Conservation (phyloP, 2,797 vertebrate genomes). For the Podargus strigoides region DNA sequence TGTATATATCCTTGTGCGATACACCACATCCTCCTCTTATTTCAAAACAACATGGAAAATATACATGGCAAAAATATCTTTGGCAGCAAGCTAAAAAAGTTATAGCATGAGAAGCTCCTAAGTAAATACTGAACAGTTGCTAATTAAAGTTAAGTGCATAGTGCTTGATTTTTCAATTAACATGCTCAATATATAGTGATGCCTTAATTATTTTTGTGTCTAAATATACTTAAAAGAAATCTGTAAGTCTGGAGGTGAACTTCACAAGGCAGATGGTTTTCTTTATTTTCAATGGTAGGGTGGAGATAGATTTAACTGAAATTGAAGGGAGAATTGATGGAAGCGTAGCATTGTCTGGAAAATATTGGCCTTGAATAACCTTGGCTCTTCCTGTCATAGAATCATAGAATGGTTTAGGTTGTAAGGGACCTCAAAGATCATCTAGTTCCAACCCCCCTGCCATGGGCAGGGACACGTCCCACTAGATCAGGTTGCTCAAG, state of each 20-base stretch:
- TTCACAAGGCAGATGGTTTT: neutral
- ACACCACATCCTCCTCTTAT: neutral
- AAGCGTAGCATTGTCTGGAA: neutral
- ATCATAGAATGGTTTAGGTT: no score
- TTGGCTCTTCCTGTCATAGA: neutral
- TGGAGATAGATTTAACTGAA: neutral
- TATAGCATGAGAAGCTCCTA: neutral
- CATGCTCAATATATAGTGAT: neutral
- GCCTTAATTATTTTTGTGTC: conserved; percentile 24
- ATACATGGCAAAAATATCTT: neutral
- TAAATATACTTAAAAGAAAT: conserved; percentile 25
- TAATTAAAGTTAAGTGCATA: conserved; percentile 35
- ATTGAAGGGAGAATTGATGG: neutral
- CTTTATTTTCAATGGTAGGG: neutral
- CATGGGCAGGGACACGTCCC: no score
- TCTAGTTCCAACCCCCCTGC: no score
- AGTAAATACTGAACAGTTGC: conserved; percentile 26
- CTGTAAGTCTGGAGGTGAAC: neutral
- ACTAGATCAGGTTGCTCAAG: no score
- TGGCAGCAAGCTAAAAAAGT: neutral
- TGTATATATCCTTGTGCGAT: neutral
- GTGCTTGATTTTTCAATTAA: conserved; percentile 38
- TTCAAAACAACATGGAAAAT: neutral
- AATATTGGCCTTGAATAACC: neutral
- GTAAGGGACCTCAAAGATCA: no score